Evolutionary conservation across 2,888 invertebrate species (phyloP), one percentile per base, ranked within the genome.

Genomic region (Zootermopsis nevadensis): DNA sequence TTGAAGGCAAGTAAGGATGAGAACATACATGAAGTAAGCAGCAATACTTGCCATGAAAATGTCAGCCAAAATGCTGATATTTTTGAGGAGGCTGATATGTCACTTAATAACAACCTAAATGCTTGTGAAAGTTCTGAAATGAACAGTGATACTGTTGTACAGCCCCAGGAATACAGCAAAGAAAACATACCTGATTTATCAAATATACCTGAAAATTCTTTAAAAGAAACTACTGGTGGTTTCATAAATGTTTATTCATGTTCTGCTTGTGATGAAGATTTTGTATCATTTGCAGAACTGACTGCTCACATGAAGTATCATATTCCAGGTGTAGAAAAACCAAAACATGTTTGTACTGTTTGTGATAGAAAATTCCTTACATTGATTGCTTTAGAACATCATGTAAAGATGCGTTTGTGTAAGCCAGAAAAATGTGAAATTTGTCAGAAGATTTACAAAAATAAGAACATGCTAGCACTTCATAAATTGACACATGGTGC

Each of bases 321-420:
- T 60, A 33, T 35, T 31, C 60, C 80, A 60, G 55, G 60, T 22
- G 24, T 30, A n/a, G 80, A 55, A 7, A 80, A 60, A 80, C 24
- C 27, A 31, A 33, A 60, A 55, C 53, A 80, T 60, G 24, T 24
- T 12, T 80, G 80, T 27, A 27, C 53, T 60, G 33, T 60, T 24
- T 80, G 80, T 60, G 31, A 24, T 33, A 53, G 35, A 80, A 80
- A 24, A 8, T 53, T 53, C 53, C 19, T 53, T 24, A 53, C 53
- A 53, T 6, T 19, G 4, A 4, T 6, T 53, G 53, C 53, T 24
- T 53, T 53, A 53, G 53, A 53, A 53, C 15, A 24, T 15, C 53
- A 53, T 53, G 53, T 53, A 24, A 6, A 15, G 15, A 22, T 53
- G 53, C 53, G 19, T 53, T 53, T 19, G 3, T 53, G 53, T 53